Conservation (phyloP, 1,140 invertebrate species). For the Gryon sp. region DNA sequence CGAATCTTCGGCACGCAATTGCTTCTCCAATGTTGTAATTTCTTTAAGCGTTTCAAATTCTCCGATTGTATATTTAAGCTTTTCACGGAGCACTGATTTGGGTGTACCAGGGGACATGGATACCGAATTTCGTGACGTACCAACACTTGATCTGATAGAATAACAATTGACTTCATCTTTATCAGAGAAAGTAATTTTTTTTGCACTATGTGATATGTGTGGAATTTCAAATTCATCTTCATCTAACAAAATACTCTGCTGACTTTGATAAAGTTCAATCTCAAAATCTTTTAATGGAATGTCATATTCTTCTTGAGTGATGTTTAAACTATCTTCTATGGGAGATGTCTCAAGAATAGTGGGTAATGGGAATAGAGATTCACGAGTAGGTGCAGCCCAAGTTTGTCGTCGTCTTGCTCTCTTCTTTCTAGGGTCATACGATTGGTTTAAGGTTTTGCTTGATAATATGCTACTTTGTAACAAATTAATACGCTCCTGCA, state of each 20-base stretch:
- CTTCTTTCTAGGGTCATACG: background rate
- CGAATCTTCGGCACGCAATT: conserved; percentile 59
- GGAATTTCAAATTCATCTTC: conserved; percentile 3
- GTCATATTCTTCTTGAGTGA: background rate
- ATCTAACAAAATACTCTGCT: conserved; percentile 6
- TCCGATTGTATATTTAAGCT: conserved; percentile 42
- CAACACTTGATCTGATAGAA: background rate
- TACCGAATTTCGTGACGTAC: background rate
- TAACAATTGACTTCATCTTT: conserved; percentile 4
- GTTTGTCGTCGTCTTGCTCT: conserved; percentile 12
- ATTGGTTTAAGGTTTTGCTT: conserved; percentile 14
- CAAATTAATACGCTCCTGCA: conserved; percentile 67
- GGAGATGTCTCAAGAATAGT: conserved; percentile 19
- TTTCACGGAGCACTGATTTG: conserved; percentile 62
- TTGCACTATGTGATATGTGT: background rate
- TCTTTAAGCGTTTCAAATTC: conserved; percentile 65
- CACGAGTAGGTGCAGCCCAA: conserved; percentile 25
- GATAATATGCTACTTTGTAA: conserved; percentile 68
- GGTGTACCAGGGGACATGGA: conserved; percentile 62
- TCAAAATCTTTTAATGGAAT: conserved; percentile 43
- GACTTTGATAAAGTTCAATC: conserved; percentile 28
- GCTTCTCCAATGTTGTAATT: conserved; percentile 71
- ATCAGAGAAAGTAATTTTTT: conserved; percentile 10
- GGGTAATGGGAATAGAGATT: background rate
- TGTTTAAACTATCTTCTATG: conserved; percentile 7